Evolutionary conservation across 2,113 vertebrate species (phyloP), one percentile per base, ranked within the genome.

Genomic region (Archocentrus centrarchus): DNA sequence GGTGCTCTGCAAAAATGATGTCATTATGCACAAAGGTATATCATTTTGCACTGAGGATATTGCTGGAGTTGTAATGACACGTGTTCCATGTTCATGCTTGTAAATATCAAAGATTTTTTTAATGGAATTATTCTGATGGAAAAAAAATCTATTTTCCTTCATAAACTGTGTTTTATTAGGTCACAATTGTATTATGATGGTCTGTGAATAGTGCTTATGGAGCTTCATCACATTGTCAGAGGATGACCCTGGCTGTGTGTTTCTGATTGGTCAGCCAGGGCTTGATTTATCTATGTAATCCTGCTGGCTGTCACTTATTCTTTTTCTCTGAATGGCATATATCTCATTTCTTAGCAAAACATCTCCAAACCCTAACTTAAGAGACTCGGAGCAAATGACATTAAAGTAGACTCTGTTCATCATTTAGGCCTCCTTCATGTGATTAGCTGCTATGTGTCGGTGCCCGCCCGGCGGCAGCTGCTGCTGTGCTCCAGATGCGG

Each of bases 401-500:
- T 92, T 93, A 91, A 75, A 80, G 82, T 8, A n/a, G 89, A 75
- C 18, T 89, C 82, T 89, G 91, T 77, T 90, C 90, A 83, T 89
- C 86, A 80, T 87, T 87, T 85, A 80, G 83, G 60, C 84, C 68
- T 84, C 81, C 83, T 75, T 93, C 92, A 92, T 93, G 89, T 91
- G 90, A 93, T 93, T 93, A 91, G 87, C 83, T 76, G 79, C 81
- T 81, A 3, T 77, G 86, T 59, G 41, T 30, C 37, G 84, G 90
- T 80, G 90, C 87, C 88, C 44, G 61, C 78, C 84, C 75, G 77
- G 73, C 80, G n/a, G 77, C 75, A 30, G 85, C 82, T 77, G 84
- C 88, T 63, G 87, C 83, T 87, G 87, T 88, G 89, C 92, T 94
- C 94, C 94, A 94, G 94, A 90, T 91, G 91, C 80, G 94, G 93